A percentile compares a stretch with the other conserved stretches of the same genome.
Conservation (phyloP, 2,113 vertebrate genomes). For the Spheniscus mendiculus region DNA sequence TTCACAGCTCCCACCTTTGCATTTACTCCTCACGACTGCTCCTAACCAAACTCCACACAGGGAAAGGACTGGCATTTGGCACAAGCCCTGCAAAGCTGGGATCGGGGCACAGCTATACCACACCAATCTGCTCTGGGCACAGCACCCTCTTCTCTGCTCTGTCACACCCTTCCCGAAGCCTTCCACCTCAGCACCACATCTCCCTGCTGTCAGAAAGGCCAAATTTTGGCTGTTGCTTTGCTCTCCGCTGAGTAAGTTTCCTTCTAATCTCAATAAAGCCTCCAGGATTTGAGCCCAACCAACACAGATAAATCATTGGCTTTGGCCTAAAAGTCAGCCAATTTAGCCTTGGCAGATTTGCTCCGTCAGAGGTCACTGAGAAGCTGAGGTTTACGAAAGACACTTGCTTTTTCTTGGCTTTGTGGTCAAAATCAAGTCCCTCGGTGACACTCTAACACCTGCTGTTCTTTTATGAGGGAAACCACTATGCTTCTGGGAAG, state of each 20-base stretch:
- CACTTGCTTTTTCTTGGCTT: conserved; percentile 31
- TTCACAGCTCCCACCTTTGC: background rate
- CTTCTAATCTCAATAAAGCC: conserved; percentile 22
- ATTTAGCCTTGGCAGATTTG: conserved; percentile 37
- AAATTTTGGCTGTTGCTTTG: background rate
- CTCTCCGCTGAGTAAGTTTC: background rate
- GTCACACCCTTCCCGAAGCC: background rate
- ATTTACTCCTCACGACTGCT: background rate
- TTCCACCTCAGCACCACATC: background rate
- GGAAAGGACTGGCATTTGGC: background rate
- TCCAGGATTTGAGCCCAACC: conserved; percentile 20
- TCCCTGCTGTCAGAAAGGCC: background rate
- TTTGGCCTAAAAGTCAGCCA: conserved; percentile 34
- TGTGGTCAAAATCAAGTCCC: conserved; percentile 33
- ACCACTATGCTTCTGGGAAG: background rate
- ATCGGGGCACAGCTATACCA: accelerated
- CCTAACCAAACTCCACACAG: accelerated
- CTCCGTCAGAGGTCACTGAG: conserved; percentile 13
- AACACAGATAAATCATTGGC: conserved; percentile 32
- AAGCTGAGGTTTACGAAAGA: conserved; percentile 21
- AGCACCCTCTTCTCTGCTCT: background rate
- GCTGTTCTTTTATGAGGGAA: conserved; percentile 34
- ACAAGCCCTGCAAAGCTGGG: background rate
- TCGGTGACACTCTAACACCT: background rate
- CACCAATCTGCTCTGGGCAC: background rate